Base-by-base conservation (phyloP, 2,888 invertebrate species). In the Belgica antarctica region DNA sequence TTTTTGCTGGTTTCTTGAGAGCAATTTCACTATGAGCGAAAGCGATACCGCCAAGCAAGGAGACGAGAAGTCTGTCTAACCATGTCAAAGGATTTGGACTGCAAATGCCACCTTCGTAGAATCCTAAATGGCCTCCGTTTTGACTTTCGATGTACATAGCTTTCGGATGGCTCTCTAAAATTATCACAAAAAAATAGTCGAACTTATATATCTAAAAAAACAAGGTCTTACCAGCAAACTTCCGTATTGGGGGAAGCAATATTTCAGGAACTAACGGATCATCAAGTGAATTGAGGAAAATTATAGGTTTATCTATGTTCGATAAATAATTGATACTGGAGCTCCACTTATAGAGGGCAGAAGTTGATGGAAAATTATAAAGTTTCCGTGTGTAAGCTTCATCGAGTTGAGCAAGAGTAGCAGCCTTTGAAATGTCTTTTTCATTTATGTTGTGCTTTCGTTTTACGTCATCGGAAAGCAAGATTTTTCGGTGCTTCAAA, bases 101-200 rank as follows among this genome's bases (percentile, higher is more conserved):
- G 1, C 94, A 77, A 25, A 89, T 80, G 17, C 94, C 94, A 8
- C 94, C 94, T 81, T 96, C 96, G 78, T 94, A 94, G 81, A 94
- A 96, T 19, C 96, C 96, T 73, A 96, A 83, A 80, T 96, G 96
- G 2, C 96, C 96, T 10, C 96, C 96, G 78, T 96, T 95, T 8
- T 92, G 88, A 24, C 94, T 81, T 77, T 92, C 89, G 70, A 94
- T 81, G 76, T 89, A 94, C 74, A 93, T 83, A 1, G 84, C 82
- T 74, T 87, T 88, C 63, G 83, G 83, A 71, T 84, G 86, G 7
- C 84, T 85, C 73, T 82, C 92, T 92, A 77, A 77, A 76, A 75
- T 72, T 73, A 17, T 52, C 24, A 63, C 19, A 72, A 31, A 25
- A 24, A n/a, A n/a, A n/a, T 61, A 24, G 2, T 10, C 24, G 41